Percentiles rank a stretch among this genome's conserved stretches.
Conservation (phyloP, 2,888 invertebrate genomes). For the Dasysyrphus tricinctus region DNA sequence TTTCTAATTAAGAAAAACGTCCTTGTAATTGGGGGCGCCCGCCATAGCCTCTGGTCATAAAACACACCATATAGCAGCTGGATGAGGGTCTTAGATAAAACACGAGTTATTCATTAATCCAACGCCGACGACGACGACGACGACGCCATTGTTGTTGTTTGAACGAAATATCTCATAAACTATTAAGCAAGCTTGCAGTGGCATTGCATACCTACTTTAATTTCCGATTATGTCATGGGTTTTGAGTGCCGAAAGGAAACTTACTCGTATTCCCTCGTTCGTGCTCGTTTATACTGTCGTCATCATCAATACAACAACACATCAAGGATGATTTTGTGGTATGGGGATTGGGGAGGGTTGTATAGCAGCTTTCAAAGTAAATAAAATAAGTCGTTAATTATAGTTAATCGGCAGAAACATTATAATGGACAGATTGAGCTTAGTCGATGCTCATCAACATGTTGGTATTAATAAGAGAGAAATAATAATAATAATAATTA, state of each 20-base stretch:
- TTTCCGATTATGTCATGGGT: slow-evolving; percentile 62
- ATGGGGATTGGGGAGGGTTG: neutral
- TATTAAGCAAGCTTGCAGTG: slow-evolving; percentile 26
- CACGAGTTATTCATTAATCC: slow-evolving; percentile 40
- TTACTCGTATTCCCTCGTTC: neutral
- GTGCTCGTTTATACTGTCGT: neutral
- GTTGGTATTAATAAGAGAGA: slow-evolving; percentile 48
- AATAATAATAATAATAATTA: slow-evolving; percentile 64
- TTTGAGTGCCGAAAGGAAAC: slow-evolving; percentile 62
- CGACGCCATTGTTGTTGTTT: slow-evolving; percentile 18
- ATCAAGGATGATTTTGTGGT: slow-evolving; percentile 49
- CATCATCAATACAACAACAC: slow-evolving; percentile 35
- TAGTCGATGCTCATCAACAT: slow-evolving; percentile 64
- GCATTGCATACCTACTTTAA: slow-evolving; percentile 55
- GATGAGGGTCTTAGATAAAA: slow-evolving; percentile 20
- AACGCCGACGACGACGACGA: neutral
- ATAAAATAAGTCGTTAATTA: slow-evolving; percentile 58
- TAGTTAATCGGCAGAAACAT: slow-evolving; percentile 50
- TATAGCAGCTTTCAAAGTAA: slow-evolving; percentile 16
- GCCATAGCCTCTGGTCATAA: neutral
- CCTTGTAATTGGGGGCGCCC: slow-evolving; percentile 43
- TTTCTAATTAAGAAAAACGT: slow-evolving; percentile 48
- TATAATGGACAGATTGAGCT: slow-evolving; percentile 57
- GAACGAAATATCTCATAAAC: slow-evolving; percentile 40
- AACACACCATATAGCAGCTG: neutral